A percentile compares a stretch with the other conserved stretches of the same genome.
These are phyloP conservation scores for Chionoecetes opilio DNA, from an alignment of 1,140 invertebrate genomes.

Conservation along the genomic window DNA sequence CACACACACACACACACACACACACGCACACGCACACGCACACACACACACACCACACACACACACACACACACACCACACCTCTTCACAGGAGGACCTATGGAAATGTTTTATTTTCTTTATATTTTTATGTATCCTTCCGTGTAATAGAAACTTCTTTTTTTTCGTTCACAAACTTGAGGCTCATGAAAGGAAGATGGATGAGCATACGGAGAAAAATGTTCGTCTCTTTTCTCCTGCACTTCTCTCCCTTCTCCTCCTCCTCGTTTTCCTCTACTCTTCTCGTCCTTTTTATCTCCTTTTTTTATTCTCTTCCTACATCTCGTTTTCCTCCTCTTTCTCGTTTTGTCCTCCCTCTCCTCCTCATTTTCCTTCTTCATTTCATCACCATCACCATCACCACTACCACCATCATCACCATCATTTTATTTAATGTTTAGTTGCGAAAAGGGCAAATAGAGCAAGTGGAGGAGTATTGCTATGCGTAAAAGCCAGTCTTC, in stretches of 20 bases:
- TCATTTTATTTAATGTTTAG: not conserved
- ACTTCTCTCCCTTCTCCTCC: not conserved
- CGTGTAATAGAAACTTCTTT: slow-evolving; percentile 10
- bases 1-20: slow-evolving; percentile 27
- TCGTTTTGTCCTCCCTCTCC: not conserved
- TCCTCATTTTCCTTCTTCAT: not conserved
- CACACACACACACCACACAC: slow-evolving; percentile 25
- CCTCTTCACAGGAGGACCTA: not conserved
- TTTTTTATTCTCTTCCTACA: too few species aligned
- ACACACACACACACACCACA: slow-evolving; percentile 3
- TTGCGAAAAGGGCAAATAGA: too few species aligned
- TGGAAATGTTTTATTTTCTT: not conserved
- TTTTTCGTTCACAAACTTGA: slow-evolving; percentile 7
- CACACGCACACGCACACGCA: slow-evolving; percentile 12
- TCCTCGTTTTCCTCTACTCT: not conserved
- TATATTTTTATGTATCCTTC: not conserved
- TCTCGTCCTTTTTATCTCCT: too few species aligned
- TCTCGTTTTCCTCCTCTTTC: not conserved
- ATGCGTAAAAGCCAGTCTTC: too few species aligned
- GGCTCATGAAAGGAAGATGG: slow-evolving; percentile 8
- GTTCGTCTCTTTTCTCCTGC: not conserved
- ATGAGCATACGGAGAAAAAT: slow-evolving; percentile 15
- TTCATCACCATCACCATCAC: not conserved
- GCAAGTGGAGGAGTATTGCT: too few species aligned
- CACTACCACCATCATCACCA: not conserved